Evolutionary conservation across 2,797 vertebrate genomes (phyloP).

Genomic region (Apogon hyalosoma): DNA sequence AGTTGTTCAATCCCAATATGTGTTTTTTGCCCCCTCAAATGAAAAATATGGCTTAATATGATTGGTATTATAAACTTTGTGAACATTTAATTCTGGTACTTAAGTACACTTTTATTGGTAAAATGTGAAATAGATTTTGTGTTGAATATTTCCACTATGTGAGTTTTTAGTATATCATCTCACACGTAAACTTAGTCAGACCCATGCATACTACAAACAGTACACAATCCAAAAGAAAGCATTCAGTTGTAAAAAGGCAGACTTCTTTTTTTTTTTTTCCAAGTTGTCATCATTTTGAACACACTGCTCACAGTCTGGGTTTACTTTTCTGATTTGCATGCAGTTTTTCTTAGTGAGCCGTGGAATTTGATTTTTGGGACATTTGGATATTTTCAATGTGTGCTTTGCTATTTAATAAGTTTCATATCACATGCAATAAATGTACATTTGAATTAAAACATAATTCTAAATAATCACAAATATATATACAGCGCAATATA

Average conservation of each 20-base stretch:
- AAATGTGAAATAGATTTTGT: slow-evolving; percentile 17
- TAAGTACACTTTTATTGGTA: slow-evolving; percentile 2
- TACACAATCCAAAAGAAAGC: slow-evolving; percentile 38
- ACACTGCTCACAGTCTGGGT: slow-evolving; percentile 36
- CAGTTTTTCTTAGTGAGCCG: slow-evolving; percentile 52
- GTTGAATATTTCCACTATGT: slow-evolving; percentile 8
- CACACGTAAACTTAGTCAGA: slow-evolving; percentile 36
- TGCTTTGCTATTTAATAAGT: slow-evolving; percentile 65
- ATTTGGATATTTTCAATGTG: slow-evolving; percentile 56
- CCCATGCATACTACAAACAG: slow-evolving; percentile 27
- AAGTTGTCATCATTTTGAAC: slow-evolving; percentile 41
- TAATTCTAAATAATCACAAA: slow-evolving; percentile 44
- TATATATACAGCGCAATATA: slow-evolving; percentile 17
- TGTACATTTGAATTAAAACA: slow-evolving; percentile 70
- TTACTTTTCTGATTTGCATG: slow-evolving; percentile 70
- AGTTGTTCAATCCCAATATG: slow-evolving; percentile 13
- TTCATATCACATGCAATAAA: slow-evolving; percentile 82
- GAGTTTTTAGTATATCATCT: slow-evolving; percentile 44
- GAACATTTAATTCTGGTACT: too few relatives aligned
- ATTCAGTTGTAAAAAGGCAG: slow-evolving; percentile 34
- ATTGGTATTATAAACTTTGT: slow-evolving; percentile 24
- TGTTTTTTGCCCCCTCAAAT: slow-evolving; percentile 14
- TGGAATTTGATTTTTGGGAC: slow-evolving; percentile 53
- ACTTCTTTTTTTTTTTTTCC: too few relatives aligned
- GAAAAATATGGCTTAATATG: slow-evolving; percentile 5